Evolutionary conservation across 1,140 invertebrate genomes (phyloP).

Genomic region (Drosophila burlai): DNA sequence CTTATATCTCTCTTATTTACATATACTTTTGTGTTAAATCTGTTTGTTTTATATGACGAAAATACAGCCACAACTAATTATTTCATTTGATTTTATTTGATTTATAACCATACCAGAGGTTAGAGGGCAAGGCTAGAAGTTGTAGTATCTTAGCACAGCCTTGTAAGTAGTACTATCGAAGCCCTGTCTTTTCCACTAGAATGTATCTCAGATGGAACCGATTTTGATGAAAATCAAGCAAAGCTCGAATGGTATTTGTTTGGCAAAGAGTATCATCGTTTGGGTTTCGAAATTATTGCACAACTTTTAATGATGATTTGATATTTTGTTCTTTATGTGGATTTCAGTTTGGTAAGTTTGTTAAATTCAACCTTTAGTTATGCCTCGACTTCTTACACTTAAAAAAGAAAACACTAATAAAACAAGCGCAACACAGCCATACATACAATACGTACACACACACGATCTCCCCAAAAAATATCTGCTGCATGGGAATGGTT

Average conservation of each 20-base stretch:
- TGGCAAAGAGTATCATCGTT: slow-evolving; percentile 6
- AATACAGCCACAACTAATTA: slow-evolving; percentile 20
- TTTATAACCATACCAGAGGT: not conserved
- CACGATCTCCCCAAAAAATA: slow-evolving; percentile 14
- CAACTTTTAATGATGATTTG: slow-evolving; percentile 29
- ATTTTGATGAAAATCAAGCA: not conserved
- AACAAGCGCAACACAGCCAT: not conserved
- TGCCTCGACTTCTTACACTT: not conserved
- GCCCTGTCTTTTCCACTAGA: not conserved
- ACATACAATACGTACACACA: slow-evolving; percentile 15
- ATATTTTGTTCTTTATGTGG: slow-evolving; percentile 26
- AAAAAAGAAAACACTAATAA: no score
- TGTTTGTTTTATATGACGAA: slow-evolving; percentile 32
- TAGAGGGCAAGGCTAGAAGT: not conserved
- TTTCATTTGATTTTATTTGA: slow-evolving; percentile 12
- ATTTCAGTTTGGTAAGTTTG: slow-evolving; percentile 47
- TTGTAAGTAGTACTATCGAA: slow-evolving; percentile 1
- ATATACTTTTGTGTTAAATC: not conserved
- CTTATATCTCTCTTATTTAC: slow-evolving; percentile 27
- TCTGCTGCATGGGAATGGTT: slow-evolving; percentile 73
- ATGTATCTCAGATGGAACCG: not conserved
- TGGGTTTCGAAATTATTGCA: slow-evolving; percentile 15
- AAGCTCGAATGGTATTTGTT: not conserved
- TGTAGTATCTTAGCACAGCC: not conserved
- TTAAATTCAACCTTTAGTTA: slow-evolving; percentile 15